phyloP scores from a whole-genome alignment of 2,888 invertebrate species.

The Xestia ashworthii region DNA sequence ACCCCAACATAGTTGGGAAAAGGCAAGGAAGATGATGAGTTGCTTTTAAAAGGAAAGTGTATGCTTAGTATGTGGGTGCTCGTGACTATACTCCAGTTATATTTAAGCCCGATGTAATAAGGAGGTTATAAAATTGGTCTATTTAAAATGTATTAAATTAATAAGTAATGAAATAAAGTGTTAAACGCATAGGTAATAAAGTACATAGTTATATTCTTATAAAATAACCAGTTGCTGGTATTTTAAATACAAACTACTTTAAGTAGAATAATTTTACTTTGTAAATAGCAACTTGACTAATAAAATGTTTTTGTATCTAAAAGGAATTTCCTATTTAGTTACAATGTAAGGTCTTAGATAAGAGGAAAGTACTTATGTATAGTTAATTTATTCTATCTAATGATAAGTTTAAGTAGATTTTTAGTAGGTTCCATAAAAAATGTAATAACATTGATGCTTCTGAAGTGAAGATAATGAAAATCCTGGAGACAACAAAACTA shows the following conservation, averaged over 20 bases:
- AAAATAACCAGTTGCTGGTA: conserved; percentile 11
- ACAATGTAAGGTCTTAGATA: conserved; percentile 4
- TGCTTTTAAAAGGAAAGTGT: no score
- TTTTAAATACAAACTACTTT: conserved; percentile 18
- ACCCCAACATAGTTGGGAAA: no score
- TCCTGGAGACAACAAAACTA: background rate
- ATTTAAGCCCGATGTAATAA: background rate
- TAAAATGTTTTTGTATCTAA: conserved; percentile 24
- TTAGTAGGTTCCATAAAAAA: no score
- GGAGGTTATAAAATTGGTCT: background rate
- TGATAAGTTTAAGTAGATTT: background rate
- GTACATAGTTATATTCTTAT: conserved; percentile 13
- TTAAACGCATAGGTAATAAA: conserved; percentile 15
- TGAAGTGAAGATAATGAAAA: background rate
- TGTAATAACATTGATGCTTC: no score
- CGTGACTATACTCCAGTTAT: background rate
- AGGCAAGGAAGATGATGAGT: no score
- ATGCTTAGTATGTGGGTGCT: no score
- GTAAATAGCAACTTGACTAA: conserved; percentile 18
- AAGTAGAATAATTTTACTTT: conserved; percentile 28
- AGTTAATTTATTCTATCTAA: background rate
- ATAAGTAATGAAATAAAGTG: conserved; percentile 16
- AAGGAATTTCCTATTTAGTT: conserved; percentile 24
- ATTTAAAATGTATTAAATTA: conserved; percentile 5
- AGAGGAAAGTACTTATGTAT: background rate